Base-by-base conservation (phyloP, 2,797 vertebrate genomes). In the Poecile montanus region DNA sequence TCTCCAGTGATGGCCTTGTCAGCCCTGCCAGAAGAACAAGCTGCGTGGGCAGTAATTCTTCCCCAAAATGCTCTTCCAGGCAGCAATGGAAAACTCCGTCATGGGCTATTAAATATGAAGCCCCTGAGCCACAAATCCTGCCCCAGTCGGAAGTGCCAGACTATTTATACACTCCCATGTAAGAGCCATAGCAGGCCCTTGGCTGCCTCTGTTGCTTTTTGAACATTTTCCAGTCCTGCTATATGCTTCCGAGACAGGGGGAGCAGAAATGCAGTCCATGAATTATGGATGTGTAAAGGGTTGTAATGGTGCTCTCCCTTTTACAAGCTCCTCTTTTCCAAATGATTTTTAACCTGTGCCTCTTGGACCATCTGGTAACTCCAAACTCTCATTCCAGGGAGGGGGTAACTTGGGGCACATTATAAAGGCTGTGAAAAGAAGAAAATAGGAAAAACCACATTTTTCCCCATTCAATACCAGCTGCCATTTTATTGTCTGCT, bases 61-160 rank as follows among this genome's bases (percentile, higher is more conserved):
- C 82, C 82, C 58, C 54, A 58, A 84, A 94, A 40, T 4, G 36
- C 54, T 75, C 47, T 92, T 93, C 61, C 68, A 57, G 65, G 72
- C 48, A 45, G 50, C 17, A 42, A 23, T 70, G 54, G 83, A 90
- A 90, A 94, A 68, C 45, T 84, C 79, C 19, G 29, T 61, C 70
- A 21, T 8, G 66, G 60, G 62, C 73, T 94, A 73, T 94, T 88
- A 94, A 91, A 94, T 81, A 65, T 56, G 83, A 86, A 93, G 56
- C 25, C 56, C 40, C 56, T 40, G 54, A 91, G 88, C 56, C 88
- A 90, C 88, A 84, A 81, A 80, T 57, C 57, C 50, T 80, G 82
- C 47, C 54, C 56, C 45, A 80, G 45, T 50, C 1, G 6, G 85
- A 87, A 88, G 42, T 36, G 60, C 38, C 75, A 38, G 57, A 29